Base-by-base conservation (phyloP, 2,797 vertebrate species). In the Sternarchorhynchus goeldii region DNA sequence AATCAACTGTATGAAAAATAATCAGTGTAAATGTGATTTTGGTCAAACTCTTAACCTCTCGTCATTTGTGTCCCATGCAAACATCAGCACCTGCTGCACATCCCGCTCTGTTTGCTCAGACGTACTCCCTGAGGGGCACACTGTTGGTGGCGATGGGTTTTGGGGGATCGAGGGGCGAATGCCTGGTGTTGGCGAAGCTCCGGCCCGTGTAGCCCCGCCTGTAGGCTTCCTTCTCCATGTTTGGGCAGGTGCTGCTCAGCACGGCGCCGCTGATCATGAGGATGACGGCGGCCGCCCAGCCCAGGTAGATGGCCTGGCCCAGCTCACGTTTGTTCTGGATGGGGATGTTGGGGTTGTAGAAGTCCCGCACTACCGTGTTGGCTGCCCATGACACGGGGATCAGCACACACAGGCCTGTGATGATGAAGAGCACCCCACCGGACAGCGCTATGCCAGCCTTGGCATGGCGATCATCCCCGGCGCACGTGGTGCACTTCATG, bases 401-500 rank as follows among this genome's bases (percentile, higher is more conserved):
- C 21, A 94, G 85, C 39, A 95, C 90, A 0, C 93, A 94, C 76
- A 95, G 85, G 34, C 94, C 94, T 0, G 94, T 94, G 59, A 94
- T 70, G 65, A 94, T 92, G 88, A 94, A 95, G 55, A 95, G 91
- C 17, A 94, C 84, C 0, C 94, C 94, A 0, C 93, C 94, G 0
- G 92, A 84, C 1, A 94, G 90, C 0, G 93, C 93, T 29, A 93
- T 93, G 60, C 92, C 91, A 0, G 93, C 93, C 83, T 95, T 95
- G 81, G 92, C 90, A 17, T 90, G 90, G 29, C 92, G 92, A 85
- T 94, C 93, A 5, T 94, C 93, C 0, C 92, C 93, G 0, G 93
- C 93, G 20, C 94, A 94, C 68, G 93, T 94, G 78, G 94, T 95
- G 88, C 94, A 95, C 89, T 94, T 95, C 93, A 95, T 93, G 72